Evolutionary conservation across 2,888 invertebrate genomes (phyloP).

Genomic region (Acanthosepion lycidas): DNA sequence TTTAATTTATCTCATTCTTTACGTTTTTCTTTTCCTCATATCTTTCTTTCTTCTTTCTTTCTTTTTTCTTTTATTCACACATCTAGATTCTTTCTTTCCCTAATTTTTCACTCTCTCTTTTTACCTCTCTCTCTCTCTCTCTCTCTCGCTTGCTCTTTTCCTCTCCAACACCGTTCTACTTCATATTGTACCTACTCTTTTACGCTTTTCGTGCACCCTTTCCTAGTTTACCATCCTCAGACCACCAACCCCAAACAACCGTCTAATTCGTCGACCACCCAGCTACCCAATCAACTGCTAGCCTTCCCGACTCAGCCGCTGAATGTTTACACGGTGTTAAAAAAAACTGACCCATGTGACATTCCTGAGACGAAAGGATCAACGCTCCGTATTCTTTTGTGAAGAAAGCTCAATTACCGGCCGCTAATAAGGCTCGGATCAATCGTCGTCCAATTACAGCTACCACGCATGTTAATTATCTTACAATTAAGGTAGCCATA

Average conservation of each 20-base stretch:
- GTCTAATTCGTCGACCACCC: neutral
- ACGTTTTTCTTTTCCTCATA: no score
- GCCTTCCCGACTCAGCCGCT: neutral
- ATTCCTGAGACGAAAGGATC: neutral
- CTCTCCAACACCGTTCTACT: no score
- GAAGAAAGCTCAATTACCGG: neutral
- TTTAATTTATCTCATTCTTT: no score
- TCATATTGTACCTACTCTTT: no score
- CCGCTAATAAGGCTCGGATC: neutral
- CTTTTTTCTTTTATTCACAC: no score
- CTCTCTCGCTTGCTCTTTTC: no score
- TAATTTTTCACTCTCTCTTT: no score
- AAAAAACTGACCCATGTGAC: neutral
- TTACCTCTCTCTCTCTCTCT: no score
- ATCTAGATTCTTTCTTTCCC: no score
- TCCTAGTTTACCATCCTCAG: neutral
- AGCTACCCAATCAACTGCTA: neutral
- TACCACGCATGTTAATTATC: slow-evolving; percentile 25
- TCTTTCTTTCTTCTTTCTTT: no score
- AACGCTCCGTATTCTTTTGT: neutral
- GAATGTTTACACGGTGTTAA: neutral
- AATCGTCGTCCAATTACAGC: neutral
- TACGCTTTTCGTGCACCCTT: no score
- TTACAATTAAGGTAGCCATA: neutral
- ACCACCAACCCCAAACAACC: neutral